These are phyloP conservation scores for Caenorhabditis zanzibari DNA, from an alignment of 2,888 invertebrate genomes.

Conservation along the genomic window DNA sequence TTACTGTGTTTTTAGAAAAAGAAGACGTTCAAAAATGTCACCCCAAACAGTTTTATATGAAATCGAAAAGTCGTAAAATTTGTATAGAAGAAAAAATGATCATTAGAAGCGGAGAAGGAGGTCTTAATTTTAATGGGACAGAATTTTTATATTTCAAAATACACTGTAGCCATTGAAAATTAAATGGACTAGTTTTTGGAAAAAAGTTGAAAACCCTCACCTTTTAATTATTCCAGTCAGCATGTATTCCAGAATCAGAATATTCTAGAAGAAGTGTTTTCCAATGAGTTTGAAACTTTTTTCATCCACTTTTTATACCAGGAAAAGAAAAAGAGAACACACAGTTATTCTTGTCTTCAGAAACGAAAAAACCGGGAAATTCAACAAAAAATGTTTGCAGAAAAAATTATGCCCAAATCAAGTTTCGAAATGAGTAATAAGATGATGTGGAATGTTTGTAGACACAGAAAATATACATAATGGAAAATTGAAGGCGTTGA, in stretches of 20 bases:
- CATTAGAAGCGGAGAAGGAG: background rate
- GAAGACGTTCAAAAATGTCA: constrained; percentile 7
- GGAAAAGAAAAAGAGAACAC: constrained; percentile 19
- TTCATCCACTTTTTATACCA: constrained; percentile 30
- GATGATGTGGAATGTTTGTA: constrained; percentile 20
- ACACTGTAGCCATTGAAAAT: background rate
- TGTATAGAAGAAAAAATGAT: too few relatives aligned
- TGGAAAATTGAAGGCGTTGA: background rate
- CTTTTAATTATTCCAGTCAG: background rate
- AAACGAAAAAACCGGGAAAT: constrained; percentile 17
- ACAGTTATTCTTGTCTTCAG: constrained; percentile 38
- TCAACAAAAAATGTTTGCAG: constrained; percentile 32
- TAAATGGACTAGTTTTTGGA: constrained; percentile 13
- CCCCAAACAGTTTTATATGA: constrained; percentile 39
- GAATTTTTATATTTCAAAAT: background rate
- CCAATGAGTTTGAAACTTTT: background rate
- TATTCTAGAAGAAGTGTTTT: background rate
- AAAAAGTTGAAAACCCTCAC: background rate
- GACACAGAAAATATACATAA: constrained; percentile 16
- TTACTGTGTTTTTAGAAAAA: constrained; percentile 30
- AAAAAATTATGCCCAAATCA: constrained; percentile 45
- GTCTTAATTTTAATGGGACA: background rate
- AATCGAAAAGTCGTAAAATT: constrained; percentile 40
- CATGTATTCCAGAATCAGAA: background rate
- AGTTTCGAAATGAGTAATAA: constrained; percentile 26